These are phyloP conservation scores for Eutolmus rufibarbis DNA, from an alignment of 2,888 invertebrate genomes.

Conservation along the genomic window DNA sequence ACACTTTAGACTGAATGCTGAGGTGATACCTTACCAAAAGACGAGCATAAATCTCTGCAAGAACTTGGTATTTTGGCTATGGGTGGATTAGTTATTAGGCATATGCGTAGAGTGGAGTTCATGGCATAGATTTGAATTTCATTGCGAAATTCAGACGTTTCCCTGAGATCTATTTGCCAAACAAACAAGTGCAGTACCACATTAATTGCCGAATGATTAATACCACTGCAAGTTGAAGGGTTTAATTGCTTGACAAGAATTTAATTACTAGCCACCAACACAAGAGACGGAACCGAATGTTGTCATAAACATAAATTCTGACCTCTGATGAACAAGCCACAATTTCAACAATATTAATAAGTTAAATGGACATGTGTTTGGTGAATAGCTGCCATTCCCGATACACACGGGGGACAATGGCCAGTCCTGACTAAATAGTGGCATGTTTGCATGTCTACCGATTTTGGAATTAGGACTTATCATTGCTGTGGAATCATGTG, in stretches of 20 bases:
- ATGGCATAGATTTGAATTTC: not conserved
- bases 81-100: not conserved
- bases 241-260: conserved; percentile 30
- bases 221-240: conserved; percentile 21
- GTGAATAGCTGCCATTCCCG: not conserved
- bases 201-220: conserved; percentile 27
- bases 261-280: conserved; percentile 12
- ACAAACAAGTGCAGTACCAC: conserved; percentile 8
- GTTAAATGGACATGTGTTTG: not conserved
- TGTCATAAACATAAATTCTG: conserved; percentile 11
- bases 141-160: not conserved
- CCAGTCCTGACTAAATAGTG: not conserved
- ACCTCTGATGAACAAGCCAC: not conserved
- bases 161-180: conserved; percentile 22
- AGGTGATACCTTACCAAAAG: not conserved
- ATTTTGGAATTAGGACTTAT: not conserved
- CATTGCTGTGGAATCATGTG: not conserved
- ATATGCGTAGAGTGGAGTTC: not conserved
- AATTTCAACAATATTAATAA: conserved; percentile 17
- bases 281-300: not conserved
- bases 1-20: not conserved
- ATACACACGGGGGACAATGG: not conserved
- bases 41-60: not conserved
- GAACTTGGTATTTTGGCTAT: not conserved
- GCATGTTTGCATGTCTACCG: not conserved